These are phyloP conservation scores for Pristionchus arcanus DNA, from an alignment of 2,888 invertebrate genomes.

Conservation along the genomic window DNA sequence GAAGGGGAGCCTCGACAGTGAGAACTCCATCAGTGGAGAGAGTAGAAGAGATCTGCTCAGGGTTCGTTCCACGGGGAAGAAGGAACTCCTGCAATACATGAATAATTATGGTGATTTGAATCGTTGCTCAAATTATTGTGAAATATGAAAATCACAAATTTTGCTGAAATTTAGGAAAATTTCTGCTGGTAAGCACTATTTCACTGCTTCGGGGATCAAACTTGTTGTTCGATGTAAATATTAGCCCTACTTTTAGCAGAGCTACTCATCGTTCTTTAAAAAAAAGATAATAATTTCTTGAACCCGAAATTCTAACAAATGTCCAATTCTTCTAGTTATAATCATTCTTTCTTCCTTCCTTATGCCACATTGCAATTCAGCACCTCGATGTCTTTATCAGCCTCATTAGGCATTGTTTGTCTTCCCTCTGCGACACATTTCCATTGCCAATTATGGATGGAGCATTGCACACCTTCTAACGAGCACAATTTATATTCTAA, in stretches of 20 bases:
- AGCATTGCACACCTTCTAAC: background rate
- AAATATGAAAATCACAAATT: too few species aligned
- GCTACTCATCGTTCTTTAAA: too few species aligned
- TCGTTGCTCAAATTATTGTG: too few species aligned
- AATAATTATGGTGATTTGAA: background rate
- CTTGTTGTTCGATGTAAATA: too few species aligned
- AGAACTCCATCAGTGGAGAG: constrained; percentile 96
- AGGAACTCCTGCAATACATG: constrained; percentile 86
- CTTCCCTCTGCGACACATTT: background rate
- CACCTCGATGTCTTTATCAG: background rate
- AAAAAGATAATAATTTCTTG: too few species aligned
- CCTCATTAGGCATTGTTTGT: background rate
- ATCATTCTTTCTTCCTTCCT: background rate
- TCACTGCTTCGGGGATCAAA: too few species aligned
- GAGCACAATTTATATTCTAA: background rate
- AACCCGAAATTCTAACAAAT: too few species aligned
- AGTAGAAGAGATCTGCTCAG: constrained; percentile 95
- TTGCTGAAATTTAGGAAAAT: too few species aligned
- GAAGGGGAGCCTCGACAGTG: constrained; percentile 96
- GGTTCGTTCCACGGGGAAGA: constrained; percentile 96
- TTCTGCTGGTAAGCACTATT: too few species aligned
- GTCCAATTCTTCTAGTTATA: too few species aligned
- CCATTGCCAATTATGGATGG: background rate
- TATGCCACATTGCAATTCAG: background rate
- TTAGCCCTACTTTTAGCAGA: too few species aligned